phyloP scores from a whole-genome alignment of 1,140 invertebrate species.

The Holotrichia oblita region DNA sequence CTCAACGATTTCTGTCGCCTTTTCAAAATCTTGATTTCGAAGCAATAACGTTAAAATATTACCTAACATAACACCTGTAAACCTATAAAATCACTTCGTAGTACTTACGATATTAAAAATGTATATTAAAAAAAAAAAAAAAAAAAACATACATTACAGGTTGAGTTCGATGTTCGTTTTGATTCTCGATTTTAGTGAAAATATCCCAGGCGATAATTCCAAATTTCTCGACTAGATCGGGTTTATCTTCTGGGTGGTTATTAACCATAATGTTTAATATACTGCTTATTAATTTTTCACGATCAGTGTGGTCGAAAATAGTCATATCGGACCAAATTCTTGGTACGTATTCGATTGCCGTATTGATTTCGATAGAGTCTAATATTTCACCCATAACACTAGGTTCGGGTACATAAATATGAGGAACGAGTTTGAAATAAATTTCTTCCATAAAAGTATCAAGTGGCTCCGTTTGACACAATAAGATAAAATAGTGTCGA shows the following conservation, averaged over 20 bases:
- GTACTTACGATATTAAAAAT: constrained; percentile 38
- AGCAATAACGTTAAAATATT: constrained; percentile 65
- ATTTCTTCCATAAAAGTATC: constrained; percentile 75
- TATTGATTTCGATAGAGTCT: constrained; percentile 70
- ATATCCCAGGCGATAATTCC: constrained; percentile 66
- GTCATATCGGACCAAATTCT: constrained; percentile 82
- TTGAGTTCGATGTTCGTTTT: constrained; percentile 54
- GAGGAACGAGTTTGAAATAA: constrained; percentile 80
- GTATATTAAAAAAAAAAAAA: neutral
- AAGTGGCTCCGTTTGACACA: constrained; percentile 70
- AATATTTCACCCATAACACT: constrained; percentile 75
- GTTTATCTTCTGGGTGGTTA: constrained; percentile 62
- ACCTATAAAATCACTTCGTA: constrained; percentile 55
- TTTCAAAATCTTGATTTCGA: constrained; percentile 63
- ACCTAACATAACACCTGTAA: constrained; percentile 68
- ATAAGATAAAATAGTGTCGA: constrained; percentile 66
- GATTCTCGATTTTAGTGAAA: constrained; percentile 52
- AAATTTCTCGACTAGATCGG: constrained; percentile 61
- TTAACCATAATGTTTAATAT: constrained; percentile 68
- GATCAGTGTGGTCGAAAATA: constrained; percentile 70
- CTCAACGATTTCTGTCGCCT: constrained; percentile 63
- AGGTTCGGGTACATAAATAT: constrained; percentile 82
- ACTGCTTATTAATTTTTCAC: constrained; percentile 66
- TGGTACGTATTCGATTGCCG: constrained; percentile 71
- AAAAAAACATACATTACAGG: constrained; percentile 50